Conservation (phyloP, 2,888 invertebrate genomes). For the Cephus pygmeus region DNA sequence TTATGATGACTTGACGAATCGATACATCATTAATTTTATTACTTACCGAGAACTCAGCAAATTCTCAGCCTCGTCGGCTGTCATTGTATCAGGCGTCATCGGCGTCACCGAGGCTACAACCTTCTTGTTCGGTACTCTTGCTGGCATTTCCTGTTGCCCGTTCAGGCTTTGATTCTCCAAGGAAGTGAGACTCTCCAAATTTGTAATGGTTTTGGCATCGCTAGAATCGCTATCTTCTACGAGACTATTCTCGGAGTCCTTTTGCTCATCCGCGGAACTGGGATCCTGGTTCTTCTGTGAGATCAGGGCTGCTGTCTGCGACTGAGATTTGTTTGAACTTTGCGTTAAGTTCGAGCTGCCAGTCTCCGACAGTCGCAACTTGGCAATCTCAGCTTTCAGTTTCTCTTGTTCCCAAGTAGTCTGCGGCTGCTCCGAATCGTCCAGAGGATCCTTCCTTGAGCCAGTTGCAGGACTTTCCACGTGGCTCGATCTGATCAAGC, state of each 20-base stretch:
- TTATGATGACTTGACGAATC: too few species aligned
- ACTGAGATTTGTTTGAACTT: constrained; percentile 30
- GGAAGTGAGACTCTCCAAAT: constrained; percentile 39
- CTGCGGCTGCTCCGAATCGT: constrained; percentile 36
- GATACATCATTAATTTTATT: background rate
- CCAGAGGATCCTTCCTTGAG: background rate
- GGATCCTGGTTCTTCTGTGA: constrained; percentile 22
- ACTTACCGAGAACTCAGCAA: constrained; percentile 85
- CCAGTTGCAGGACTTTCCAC: background rate
- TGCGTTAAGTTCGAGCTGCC: constrained; percentile 32
- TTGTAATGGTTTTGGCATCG: constrained; percentile 54
- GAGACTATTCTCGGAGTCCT: constrained; percentile 41
- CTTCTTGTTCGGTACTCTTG: constrained; percentile 26
- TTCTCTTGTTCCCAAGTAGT: constrained; percentile 63
- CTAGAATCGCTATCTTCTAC: constrained; percentile 54
- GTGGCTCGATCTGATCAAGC: background rate
- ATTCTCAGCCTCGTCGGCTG: constrained; percentile 89
- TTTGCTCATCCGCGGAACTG: constrained; percentile 24
- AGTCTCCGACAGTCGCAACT: constrained; percentile 49
- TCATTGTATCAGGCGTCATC: constrained; percentile 75
- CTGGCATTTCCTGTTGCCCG: constrained; percentile 37
- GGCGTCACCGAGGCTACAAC: constrained; percentile 33
- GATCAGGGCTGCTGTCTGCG: constrained; percentile 29
- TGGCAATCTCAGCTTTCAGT: constrained; percentile 57
- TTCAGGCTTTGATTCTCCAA: constrained; percentile 37